These are phyloP conservation scores for Pelodiscus sinensis DNA, from an alignment of 2,113 vertebrate genomes.

Conservation along the genomic window DNA sequence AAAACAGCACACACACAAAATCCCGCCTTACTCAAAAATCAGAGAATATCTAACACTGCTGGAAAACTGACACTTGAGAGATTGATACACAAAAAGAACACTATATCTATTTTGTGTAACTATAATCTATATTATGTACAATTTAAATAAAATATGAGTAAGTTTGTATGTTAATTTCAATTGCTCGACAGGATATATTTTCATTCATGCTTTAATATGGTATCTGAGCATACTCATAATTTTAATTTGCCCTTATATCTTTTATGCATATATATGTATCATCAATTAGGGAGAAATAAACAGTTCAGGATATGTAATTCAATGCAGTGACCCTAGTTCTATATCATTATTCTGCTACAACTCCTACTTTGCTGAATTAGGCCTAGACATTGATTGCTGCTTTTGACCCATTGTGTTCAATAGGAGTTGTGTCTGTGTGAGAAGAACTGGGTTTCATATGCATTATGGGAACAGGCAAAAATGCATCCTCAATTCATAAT, in stretches of 20 bases:
- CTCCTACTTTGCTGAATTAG: neutral
- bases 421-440: neutral
- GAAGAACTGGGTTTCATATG: neutral
- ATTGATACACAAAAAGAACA: constrained; percentile 27
- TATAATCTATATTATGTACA: neutral
- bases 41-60: constrained; percentile 19
- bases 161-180: neutral
- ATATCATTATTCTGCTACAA: neutral
- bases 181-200: neutral
- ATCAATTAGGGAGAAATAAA: neutral
- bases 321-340: neutral
- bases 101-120: neutral
- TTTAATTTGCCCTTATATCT: neutral
- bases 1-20: neutral
- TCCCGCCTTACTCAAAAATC: constrained; percentile 39
- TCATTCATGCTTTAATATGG: neutral
- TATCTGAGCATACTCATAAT: constrained; percentile 13
- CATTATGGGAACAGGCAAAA: neutral
- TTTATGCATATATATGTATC: neutral
- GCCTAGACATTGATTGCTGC: neutral
- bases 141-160: neutral
- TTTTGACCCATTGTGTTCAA: neutral
- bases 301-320: neutral
- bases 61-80: constrained; percentile 64
- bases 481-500: neutral